These are phyloP conservation scores for Drosophila saltans DNA, from an alignment of 1,140 invertebrate genomes.

Conservation along the genomic window DNA sequence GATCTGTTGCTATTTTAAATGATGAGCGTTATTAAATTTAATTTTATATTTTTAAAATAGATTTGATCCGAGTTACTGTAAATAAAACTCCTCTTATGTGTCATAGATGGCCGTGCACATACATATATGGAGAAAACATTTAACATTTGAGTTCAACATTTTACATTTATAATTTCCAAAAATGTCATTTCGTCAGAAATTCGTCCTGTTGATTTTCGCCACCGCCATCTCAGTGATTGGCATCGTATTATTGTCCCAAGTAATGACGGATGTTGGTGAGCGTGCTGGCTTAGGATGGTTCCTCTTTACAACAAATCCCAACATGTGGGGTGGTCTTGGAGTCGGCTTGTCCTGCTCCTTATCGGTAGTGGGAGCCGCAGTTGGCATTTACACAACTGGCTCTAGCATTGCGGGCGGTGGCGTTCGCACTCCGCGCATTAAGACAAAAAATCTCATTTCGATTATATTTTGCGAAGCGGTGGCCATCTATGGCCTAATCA, in stretches of 20 bases:
- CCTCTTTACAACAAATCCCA: conserved; percentile 91
- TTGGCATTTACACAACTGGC: conserved; percentile 98
- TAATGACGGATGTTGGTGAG: conserved; percentile 93
- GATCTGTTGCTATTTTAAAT: too few species aligned
- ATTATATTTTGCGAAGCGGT: conserved; percentile 99
- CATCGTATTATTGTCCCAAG: conserved; percentile 88
- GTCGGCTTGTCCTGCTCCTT: conserved; percentile 96
- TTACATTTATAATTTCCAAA: not conserved
- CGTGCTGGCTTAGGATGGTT: conserved; percentile 95
- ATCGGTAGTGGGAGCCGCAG: conserved; percentile 98
- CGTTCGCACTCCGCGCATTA: conserved; percentile 98
- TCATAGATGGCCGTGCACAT: too few species aligned
- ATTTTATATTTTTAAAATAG: too few species aligned
- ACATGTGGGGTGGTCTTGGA: conserved; percentile 96
- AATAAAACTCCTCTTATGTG: too few species aligned
- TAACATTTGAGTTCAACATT: not conserved
- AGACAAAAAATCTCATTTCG: conserved; percentile 99
- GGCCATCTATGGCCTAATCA: conserved; percentile 98
- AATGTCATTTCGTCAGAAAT: conserved; percentile 34
- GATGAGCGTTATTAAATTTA: too few species aligned
- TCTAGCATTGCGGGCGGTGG: conserved; percentile 98
- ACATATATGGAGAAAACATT: not conserved
- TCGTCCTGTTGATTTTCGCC: conserved; percentile 60
- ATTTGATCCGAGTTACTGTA: too few species aligned
- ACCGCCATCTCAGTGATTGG: conserved; percentile 83